Evolutionary conservation across 2,113 vertebrate genomes (phyloP).

Genomic region (Melanostigma gelatinosum): DNA sequence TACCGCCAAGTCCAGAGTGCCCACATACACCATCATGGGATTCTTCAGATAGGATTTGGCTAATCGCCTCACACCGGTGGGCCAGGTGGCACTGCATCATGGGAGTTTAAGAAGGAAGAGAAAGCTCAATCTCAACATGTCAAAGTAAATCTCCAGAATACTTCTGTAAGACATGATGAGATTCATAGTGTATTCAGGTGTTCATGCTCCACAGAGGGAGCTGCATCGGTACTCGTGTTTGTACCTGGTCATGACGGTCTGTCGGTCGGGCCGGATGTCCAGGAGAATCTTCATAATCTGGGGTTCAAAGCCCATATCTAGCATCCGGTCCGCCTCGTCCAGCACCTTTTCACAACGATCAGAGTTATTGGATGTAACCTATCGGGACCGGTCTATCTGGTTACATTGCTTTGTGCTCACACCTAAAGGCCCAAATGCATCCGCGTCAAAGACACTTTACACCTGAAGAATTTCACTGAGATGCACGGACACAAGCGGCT

Average conservation of each 20-base stretch:
- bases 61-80: conserved; percentile 89
- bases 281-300: conserved; percentile 98
- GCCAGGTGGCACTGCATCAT: conserved; percentile 93
- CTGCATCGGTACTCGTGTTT: not conserved
- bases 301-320: conserved; percentile 99
- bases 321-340: conserved; percentile 97
- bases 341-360: conserved; percentile 86
- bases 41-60: conserved; percentile 93
- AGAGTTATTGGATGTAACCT: not conserved
- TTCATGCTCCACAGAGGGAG: too few relatives aligned
- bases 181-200: too few relatives aligned
- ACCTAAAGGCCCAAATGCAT: too few relatives aligned
- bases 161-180: not conserved
- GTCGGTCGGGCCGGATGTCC: conserved; percentile 94
- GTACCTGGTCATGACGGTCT: conserved; percentile 97
- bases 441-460: too few relatives aligned
- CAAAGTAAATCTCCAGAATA: not conserved
- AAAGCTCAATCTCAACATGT: not conserved
- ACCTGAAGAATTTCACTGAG: not conserved
- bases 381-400: too few relatives aligned
- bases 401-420: not conserved
- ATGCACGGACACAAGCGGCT: conserved; percentile 42
- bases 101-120: not conserved
- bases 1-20: conserved; percentile 94
- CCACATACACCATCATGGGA: conserved; percentile 96